Conservation (phyloP, 2,113 vertebrate genomes). For the Lonchura striata region DNA sequence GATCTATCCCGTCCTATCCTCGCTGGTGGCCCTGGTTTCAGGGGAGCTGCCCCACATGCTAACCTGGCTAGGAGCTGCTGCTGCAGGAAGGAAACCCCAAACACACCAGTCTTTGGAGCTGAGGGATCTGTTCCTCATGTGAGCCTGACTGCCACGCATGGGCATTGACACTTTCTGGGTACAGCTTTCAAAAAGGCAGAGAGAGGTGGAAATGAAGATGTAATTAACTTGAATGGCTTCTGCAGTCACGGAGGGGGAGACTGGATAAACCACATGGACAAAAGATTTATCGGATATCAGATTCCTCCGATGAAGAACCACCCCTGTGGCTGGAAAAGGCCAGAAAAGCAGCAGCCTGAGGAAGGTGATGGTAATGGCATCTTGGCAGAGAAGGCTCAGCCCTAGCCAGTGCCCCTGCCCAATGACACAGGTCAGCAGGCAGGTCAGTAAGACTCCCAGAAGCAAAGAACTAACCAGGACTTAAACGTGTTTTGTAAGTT, state of each 20-base stretch:
- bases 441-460: constrained; percentile 73
- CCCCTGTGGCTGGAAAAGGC: constrained; percentile 67
- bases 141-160: not conserved
- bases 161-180: not conserved
- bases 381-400: constrained; percentile 72
- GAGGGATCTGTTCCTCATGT: not conserved
- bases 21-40: not conserved
- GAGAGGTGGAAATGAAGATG: constrained; percentile 78
- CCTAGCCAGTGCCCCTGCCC: not conserved
- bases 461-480: constrained; percentile 62
- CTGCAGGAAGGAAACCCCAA: not conserved
- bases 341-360: constrained; percentile 70
- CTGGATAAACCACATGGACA: constrained; percentile 63
- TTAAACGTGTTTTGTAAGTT: constrained; percentile 85
- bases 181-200: constrained; percentile 78
- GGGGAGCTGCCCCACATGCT: not conserved
- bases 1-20: accelerated
- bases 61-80: not conserved
- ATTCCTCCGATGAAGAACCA: constrained; percentile 84
- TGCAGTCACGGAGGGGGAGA: constrained; percentile 79
- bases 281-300: constrained; percentile 76
- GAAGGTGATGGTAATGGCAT: constrained; percentile 77
- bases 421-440: constrained; percentile 42
- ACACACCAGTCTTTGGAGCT: too few species aligned
- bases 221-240: constrained; percentile 82